phyloP scores from a whole-genome alignment of 2,888 invertebrate species.

The Nomada flava region DNA sequence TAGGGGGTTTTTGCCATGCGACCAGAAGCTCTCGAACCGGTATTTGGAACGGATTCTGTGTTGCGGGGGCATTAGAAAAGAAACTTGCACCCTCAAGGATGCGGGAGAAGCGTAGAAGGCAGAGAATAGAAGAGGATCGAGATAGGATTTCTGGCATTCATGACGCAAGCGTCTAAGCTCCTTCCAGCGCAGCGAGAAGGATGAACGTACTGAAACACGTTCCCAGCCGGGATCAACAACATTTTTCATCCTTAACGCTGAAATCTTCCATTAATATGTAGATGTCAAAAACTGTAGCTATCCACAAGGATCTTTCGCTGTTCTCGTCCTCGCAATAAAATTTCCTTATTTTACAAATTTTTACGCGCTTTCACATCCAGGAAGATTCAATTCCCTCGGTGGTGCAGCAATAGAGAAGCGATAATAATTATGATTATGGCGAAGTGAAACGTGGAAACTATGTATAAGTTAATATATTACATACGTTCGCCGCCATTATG shows the following conservation, averaged over 20 bases:
- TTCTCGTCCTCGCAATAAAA: no score
- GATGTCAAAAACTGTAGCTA: constrained; percentile 4
- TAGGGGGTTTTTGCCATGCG: no score
- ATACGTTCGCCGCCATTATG: neutral
- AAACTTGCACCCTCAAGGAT: neutral
- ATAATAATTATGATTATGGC: neutral
- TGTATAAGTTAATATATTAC: neutral
- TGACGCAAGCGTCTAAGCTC: constrained; percentile 65
- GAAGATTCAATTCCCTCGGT: no score
- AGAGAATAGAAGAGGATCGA: constrained; percentile 30
- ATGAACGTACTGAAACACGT: constrained; percentile 31
- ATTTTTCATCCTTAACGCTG: constrained; percentile 65
- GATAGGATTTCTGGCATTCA: constrained; percentile 55
- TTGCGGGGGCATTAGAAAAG: neutral
- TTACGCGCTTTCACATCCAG: no score
- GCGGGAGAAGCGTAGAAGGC: constrained; percentile 1
- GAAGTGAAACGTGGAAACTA: neutral
- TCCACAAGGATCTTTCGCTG: neutral
- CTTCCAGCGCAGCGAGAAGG: constrained; percentile 41
- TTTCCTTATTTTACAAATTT: no score
- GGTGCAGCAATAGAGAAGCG: no score
- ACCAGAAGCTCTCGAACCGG: no score
- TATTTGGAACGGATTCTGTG: neutral
- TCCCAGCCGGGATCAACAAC: constrained; percentile 22
- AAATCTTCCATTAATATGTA: constrained; percentile 66